Percentiles rank a stretch among this genome's conserved stretches.
These are phyloP conservation scores for Platyrinchus mystaceus DNA, from an alignment of 2,797 vertebrate species.

Conservation along the genomic window DNA sequence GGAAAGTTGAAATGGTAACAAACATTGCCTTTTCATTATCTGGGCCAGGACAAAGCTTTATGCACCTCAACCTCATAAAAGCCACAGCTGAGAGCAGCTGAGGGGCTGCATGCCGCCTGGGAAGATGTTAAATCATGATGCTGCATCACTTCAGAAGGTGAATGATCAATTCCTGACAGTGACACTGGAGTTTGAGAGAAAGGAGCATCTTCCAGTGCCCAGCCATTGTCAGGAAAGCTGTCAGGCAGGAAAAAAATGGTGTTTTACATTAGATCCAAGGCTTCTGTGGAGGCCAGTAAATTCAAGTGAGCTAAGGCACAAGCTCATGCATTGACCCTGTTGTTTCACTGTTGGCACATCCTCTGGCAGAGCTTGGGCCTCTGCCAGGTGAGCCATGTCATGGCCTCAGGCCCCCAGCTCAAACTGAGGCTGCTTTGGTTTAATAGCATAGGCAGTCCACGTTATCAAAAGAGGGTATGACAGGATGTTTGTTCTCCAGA, in stretches of 20 bases:
- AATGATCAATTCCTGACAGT: neutral
- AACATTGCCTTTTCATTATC: neutral
- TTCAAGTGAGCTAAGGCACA: neutral
- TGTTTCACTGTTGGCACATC: neutral
- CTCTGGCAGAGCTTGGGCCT: neutral
- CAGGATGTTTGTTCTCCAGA: neutral
- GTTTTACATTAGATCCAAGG: neutral
- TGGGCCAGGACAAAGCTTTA: neutral
- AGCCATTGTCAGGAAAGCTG: neutral
- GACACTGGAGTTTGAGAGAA: neutral
- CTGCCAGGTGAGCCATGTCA: neutral
- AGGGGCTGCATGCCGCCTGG: neutral
- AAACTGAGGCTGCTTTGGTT: neutral
- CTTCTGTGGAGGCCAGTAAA: neutral
- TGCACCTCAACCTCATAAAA: neutral
- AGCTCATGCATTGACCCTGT: accelerated
- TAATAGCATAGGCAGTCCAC: neutral
- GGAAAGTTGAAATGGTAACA: neutral
- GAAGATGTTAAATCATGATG: neutral
- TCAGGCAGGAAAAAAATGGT: neutral
- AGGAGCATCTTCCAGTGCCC: neutral
- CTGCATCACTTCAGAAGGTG: neutral
- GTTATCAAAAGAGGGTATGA: neutral
- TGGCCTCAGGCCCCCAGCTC: neutral
- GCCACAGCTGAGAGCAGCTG: neutral